phyloP scores from a whole-genome alignment of 2,113 vertebrate genomes.

The Burhinus oedicnemus region DNA sequence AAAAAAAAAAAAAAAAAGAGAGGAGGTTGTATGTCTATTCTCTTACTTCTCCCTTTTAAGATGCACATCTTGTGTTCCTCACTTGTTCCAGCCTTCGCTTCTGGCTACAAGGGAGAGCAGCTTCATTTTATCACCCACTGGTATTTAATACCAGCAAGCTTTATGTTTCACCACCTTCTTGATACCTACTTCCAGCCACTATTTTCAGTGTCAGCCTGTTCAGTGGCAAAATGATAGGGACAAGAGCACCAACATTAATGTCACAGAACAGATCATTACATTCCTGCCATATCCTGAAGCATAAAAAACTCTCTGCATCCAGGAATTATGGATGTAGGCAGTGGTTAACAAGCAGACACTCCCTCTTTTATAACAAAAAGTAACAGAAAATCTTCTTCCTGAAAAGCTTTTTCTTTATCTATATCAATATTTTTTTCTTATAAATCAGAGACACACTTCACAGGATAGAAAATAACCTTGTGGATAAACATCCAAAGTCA shows the following conservation, averaged over 20 bases:
- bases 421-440: neutral
- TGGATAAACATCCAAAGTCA: conserved; percentile 24
- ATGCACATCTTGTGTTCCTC: neutral
- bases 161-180: neutral
- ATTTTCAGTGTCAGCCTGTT: neutral
- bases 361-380: neutral
- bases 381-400: neutral
- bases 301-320: neutral
- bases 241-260: neutral
- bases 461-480: neutral
- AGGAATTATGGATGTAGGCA: neutral
- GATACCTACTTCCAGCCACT: neutral
- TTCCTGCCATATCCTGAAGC: neutral
- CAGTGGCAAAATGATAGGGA: neutral
- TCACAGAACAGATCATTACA: neutral
- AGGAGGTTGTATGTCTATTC: neutral
- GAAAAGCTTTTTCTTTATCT: neutral
- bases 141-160: neutral
- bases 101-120: neutral
- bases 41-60: neutral
- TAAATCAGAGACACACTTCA: neutral
- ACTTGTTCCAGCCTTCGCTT: neutral
- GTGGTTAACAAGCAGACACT: neutral
- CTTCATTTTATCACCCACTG: neutral
- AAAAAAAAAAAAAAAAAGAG: no score